These are phyloP conservation scores for Epinephelus coioides DNA, from an alignment of 2,797 vertebrate species.

Conservation along the genomic window DNA sequence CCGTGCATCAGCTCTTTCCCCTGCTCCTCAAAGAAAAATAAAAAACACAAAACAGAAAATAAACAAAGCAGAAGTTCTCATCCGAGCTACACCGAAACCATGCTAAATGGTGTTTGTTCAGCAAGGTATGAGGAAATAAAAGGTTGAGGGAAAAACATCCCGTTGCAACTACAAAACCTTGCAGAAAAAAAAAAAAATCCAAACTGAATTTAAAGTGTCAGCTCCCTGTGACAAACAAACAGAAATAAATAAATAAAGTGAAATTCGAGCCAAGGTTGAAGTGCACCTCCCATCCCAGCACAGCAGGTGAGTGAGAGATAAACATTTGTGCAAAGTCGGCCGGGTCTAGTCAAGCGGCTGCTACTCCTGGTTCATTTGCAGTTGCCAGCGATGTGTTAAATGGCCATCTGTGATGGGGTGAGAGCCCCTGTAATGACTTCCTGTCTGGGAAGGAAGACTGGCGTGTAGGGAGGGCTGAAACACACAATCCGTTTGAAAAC, in stretches of 20 bases:
- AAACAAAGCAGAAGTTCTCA: conserved; percentile 14
- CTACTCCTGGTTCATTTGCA: conserved; percentile 79
- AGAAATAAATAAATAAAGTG: conserved; percentile 40
- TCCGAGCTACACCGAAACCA: background rate
- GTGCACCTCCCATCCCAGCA: conserved; percentile 56
- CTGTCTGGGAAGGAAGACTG: conserved; percentile 74
- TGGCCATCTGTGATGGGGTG: conserved; percentile 82
- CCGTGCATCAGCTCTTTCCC: conserved; percentile 31
- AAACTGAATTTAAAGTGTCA: conserved; percentile 17
- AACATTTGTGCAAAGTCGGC: conserved; percentile 77
- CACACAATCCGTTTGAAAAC: conserved; percentile 47
- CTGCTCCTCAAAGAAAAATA: conserved; percentile 4
- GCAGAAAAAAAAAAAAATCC: background rate
- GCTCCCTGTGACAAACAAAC: conserved; percentile 38
- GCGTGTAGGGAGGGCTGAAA: conserved; percentile 46
- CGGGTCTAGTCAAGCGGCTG: conserved; percentile 69
- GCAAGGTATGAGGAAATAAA: conserved; percentile 11
- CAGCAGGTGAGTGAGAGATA: conserved; percentile 75
- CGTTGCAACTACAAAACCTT: background rate
- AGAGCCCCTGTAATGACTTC: conserved; percentile 80
- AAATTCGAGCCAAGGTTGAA: conserved; percentile 55
- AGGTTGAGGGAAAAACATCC: background rate
- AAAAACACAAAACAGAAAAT: conserved; percentile 22
- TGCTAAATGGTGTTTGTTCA: conserved; percentile 32
- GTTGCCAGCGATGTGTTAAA: conserved; percentile 85